Evolutionary conservation across 92 coral and sea anemone species (phyloP), one percentile per base, ranked within the genome.

Genomic region (Paramuricea clavata): DNA sequence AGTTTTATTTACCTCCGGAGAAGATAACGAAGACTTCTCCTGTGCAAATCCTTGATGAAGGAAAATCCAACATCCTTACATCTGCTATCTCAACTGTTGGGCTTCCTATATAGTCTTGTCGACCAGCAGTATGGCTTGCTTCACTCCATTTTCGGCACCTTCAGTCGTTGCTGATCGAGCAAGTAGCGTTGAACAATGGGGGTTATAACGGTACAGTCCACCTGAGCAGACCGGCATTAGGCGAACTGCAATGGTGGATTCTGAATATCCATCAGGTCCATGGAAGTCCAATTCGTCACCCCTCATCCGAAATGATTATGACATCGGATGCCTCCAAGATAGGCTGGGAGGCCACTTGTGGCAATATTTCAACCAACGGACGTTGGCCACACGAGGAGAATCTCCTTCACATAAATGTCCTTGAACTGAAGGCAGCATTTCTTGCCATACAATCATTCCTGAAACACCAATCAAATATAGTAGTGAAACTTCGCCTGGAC

Each of bases 341-440:
- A 61, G 93, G 93, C 64, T 90, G 90, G 93, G 87, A 78, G 27
- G 90, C 81, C 19, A 33, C 67, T 57, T 81, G 74, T 23, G 70
- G 74, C 19, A 35, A 72, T 13, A 41, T 69, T 8, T 3, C 50
- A 62, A 86, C 93, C 69, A 85, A 89, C 21, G 93, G 93, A 69
- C 77, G 50, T 60, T 85, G 90, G 92, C 85, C 89, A 35, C 59
- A 56, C 26, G 62, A 69, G 33, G 89, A 89, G 33, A 49, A 81
- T 12, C 57, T 67, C 56, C 77, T 68, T 57, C 92, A 85, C 84
- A 89, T 89, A 49, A 89, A 89, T 34, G 62, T 50, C 23, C 76
- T 86, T 22, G 87, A 90, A 47, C 81, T 90, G 32, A 85, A 67
- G 10, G 93, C 90, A 33, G 75, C 89, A 19, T 89, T 89, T 43